These are phyloP conservation scores for Chrysocyon brachyurus DNA, from an alignment of 2,797 vertebrate genomes.

Conservation along the genomic window DNA sequence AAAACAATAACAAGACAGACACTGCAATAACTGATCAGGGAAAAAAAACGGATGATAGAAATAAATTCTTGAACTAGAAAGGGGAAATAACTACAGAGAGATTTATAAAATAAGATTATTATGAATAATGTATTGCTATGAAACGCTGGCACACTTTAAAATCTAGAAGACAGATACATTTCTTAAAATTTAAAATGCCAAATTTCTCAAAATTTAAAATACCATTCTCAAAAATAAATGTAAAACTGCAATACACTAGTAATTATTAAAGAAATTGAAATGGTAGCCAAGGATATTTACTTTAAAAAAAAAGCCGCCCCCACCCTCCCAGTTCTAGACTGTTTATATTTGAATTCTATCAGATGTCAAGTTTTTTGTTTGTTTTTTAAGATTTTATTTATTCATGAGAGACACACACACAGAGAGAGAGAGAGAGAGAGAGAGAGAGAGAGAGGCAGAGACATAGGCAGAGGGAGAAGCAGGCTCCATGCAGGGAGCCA, in stretches of 20 bases:
- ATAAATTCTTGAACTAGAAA: neutral
- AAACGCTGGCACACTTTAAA: neutral
- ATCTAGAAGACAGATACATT: neutral
- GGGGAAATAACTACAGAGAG: neutral
- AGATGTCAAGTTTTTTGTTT: slow-evolving; percentile 5
- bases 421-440: too few relatives aligned
- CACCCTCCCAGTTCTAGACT: neutral
- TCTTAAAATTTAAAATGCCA: neutral
- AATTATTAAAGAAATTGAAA: slow-evolving; percentile 17
- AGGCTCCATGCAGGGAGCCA: too few relatives aligned
- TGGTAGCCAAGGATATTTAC: neutral
- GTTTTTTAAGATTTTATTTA: too few relatives aligned
- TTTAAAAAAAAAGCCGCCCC: neutral
- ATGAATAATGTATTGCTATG: neutral
- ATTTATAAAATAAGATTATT: neutral
- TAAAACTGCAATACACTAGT: neutral
- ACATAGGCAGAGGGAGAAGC: too few relatives aligned
- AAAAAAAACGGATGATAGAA: neutral
- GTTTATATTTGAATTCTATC: slow-evolving; percentile 16
- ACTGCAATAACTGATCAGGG: neutral
- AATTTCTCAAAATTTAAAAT: neutral
- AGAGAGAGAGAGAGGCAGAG: too few relatives aligned
- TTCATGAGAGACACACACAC: too few relatives aligned
- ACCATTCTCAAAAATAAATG: neutral
- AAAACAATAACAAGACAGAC: neutral